phyloP scores from a whole-genome alignment of 2,797 vertebrate species.

The Thalassophryne amazonica region DNA sequence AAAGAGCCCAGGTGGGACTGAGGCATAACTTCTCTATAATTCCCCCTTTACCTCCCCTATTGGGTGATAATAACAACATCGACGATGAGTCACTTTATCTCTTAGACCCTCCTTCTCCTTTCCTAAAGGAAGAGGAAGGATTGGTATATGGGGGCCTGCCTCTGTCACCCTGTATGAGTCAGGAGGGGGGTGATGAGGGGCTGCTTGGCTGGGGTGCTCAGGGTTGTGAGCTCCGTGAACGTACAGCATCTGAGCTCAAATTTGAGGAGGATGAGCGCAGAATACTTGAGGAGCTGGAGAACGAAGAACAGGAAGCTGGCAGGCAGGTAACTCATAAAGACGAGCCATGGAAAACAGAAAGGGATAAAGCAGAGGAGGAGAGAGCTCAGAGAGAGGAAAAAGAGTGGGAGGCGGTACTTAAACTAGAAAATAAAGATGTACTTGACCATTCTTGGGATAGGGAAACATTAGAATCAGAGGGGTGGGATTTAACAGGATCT shows the following conservation, averaged over 20 bases:
- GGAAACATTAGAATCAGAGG: constrained; percentile 68
- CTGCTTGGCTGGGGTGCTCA: constrained; percentile 70
- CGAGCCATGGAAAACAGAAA: constrained; percentile 64
- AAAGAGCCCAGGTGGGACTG: constrained; percentile 58
- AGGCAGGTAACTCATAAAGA: constrained; percentile 66
- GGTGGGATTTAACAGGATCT: constrained; percentile 70
- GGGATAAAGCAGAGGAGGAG: constrained; percentile 69
- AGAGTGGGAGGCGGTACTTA: constrained; percentile 83
- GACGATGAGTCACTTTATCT: constrained; percentile 81
- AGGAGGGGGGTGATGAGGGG: constrained; percentile 85
- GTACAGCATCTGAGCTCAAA: constrained; percentile 91
- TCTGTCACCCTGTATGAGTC: constrained; percentile 91
- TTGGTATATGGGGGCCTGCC: constrained; percentile 76
- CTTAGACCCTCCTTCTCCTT: constrained; percentile 80
- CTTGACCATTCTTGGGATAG: constrained; percentile 62
- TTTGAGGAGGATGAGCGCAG: constrained; percentile 88
- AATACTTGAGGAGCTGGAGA: constrained; percentile 59
- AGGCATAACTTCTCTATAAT: constrained; percentile 74
- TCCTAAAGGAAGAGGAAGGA: constrained; percentile 71
- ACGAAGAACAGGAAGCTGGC: constrained; percentile 45
- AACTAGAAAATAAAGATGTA: constrained; percentile 79
- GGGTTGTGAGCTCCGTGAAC: constrained; percentile 78
- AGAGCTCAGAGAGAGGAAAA: constrained; percentile 72
- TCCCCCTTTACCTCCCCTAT: constrained; percentile 75
- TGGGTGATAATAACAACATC: constrained; percentile 71